Evolutionary conservation across 2,113 vertebrate species (phyloP), one percentile per base, ranked within the genome.

Genomic region (Macrotis lagotis): DNA sequence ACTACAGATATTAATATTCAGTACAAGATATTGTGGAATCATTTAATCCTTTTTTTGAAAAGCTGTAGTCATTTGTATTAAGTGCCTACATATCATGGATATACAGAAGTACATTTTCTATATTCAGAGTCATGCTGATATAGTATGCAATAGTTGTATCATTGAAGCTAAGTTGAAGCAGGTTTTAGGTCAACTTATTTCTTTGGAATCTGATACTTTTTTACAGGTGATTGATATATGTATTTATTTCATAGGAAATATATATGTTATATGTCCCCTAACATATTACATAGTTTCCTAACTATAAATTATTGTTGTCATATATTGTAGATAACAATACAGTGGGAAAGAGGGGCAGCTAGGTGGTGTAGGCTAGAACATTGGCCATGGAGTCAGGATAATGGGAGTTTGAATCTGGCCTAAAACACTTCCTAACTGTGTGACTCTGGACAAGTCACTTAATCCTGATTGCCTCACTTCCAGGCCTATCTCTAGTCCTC

Each of bases 151-250:
- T 50, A 95, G 51, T 96, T 96, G 90, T 92, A 97, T 98, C 94
- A 97, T 59, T 90, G 92, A 94, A 94, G 51, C 59, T 96, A 83
- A 3, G 2, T 90, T 52, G 50, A 89, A 96, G 96, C 95, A 89
- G 93, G 93, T 96, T 94, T 96, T 96, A 97, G 95, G 97, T 97
- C 97, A 97, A 98, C 91, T 95, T 95, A 97, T 97, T 97, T 95
- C 96, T 97, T 97, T 96, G 95, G 95, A 91, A 96, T 97, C 96
- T 97, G 96, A 96, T 94, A 91, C 48, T 44, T 96, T 91, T 97
- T 96, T 96, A 51, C 44, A 55, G 50, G 93, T 96, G 97, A 98
- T 97, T 97, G 97, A 98, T 97, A 97, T 96, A 97, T 97, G 59
- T 92, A 94, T 94, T 97, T 96, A 96, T 97, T 97, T 97, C 94